Conservation (phyloP, 2,797 vertebrate genomes). For the Crypturellus tataupa region DNA sequence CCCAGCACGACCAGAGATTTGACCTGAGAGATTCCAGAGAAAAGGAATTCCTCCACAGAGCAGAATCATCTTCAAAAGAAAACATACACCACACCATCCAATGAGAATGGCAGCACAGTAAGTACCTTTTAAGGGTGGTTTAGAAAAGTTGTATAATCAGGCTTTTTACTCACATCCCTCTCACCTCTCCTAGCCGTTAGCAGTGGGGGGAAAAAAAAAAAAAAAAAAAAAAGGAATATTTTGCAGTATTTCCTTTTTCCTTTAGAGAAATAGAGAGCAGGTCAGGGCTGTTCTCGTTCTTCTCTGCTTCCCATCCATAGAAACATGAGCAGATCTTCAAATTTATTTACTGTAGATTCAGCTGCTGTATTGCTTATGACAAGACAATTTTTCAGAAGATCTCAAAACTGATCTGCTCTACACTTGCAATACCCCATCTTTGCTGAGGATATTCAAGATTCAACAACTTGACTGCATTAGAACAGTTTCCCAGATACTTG, state of each 20-base stretch:
- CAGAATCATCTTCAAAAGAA: conserved; percentile 89
- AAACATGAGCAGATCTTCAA: background rate
- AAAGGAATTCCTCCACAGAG: conserved; percentile 95
- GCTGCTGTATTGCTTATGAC: background rate
- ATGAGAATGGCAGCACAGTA: background rate
- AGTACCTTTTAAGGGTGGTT: background rate
- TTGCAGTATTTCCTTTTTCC: background rate
- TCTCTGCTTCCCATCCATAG: no score
- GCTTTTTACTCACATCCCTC: background rate
- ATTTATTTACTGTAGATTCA: background rate
- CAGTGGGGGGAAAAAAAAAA: no score
- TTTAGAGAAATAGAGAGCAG: background rate
- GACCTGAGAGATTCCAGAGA: conserved; percentile 91
- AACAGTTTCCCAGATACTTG: background rate
- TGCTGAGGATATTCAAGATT: background rate
- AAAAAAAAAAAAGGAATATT: background rate
- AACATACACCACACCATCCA: background rate
- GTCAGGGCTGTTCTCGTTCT: background rate
- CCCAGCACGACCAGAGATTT: conserved; percentile 85
- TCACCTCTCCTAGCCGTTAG: background rate
- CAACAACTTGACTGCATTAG: background rate
- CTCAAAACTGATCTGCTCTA: background rate
- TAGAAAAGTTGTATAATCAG: background rate
- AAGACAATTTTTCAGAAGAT: background rate
- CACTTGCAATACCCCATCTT: background rate